Conservation (phyloP, 2,113 vertebrate genomes). For the Melanostigma gelatinosum region DNA sequence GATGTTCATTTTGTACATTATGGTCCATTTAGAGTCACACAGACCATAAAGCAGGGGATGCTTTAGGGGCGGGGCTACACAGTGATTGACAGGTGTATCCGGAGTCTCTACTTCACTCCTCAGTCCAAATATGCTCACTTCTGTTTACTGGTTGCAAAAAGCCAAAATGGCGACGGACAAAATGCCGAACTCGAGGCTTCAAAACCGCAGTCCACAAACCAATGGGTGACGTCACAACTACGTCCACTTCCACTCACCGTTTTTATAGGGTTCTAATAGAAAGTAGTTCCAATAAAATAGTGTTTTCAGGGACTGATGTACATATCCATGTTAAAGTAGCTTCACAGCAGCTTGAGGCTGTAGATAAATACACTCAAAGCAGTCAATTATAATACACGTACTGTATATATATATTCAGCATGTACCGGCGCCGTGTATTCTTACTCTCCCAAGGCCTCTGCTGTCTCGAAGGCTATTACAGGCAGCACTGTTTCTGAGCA, state of each 20-base stretch:
- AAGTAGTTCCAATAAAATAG: background rate
- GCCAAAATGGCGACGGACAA: background rate
- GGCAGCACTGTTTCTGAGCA: conserved; percentile 15
- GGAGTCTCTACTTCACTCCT: background rate
- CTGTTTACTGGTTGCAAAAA: background rate
- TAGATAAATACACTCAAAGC: conserved; percentile 9
- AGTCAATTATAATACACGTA: conserved; percentile 76
- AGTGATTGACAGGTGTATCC: background rate
- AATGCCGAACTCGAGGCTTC: background rate
- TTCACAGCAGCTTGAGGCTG: background rate
- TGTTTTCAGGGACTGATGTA: background rate
- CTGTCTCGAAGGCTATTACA: conserved; percentile 47
- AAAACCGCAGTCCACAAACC: no score
- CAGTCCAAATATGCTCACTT: background rate
- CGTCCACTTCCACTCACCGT: no score
- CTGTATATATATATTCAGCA: background rate
- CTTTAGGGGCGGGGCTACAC: background rate
- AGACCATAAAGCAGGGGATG: no score
- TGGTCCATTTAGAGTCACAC: no score
- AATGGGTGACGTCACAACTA: no score
- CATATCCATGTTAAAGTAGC: background rate
- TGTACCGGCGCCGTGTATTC: background rate
- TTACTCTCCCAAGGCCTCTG: conserved; percentile 8
- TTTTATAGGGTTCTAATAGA: background rate
- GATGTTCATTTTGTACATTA: no score